Evolutionary conservation across 2,888 invertebrate species (phyloP).

Genomic region (Spodoptera picta): DNA sequence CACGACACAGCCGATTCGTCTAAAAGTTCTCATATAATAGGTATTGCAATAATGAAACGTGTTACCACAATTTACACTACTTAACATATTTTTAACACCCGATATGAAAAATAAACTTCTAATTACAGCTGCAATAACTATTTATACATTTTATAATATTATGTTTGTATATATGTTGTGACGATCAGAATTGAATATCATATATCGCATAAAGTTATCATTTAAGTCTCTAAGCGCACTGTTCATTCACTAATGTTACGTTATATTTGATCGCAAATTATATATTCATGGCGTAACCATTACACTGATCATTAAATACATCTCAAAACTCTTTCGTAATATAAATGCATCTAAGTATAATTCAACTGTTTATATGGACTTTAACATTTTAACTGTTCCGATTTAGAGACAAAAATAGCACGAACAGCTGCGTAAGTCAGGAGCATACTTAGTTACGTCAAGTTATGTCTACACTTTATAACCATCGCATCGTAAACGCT

Average conservation of each 20-base stretch:
- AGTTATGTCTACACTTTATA: slow-evolving; percentile 35
- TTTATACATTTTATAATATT: slow-evolving; percentile 87
- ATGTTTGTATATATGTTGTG: slow-evolving; percentile 76
- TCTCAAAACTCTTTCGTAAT: slow-evolving; percentile 65
- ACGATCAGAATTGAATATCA: slow-evolving; percentile 63
- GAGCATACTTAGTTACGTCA: slow-evolving; percentile 47
- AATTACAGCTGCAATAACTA: slow-evolving; percentile 89
- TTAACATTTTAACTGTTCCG: slow-evolving; percentile 75
- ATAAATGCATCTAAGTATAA: slow-evolving; percentile 78
- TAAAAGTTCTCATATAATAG: slow-evolving; percentile 71
- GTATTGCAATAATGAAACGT: slow-evolving; percentile 84
- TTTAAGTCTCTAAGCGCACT: slow-evolving; percentile 84
- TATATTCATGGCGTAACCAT: slow-evolving; percentile 67
- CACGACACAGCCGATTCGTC: slow-evolving; percentile 88
- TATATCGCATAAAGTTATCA: slow-evolving; percentile 74
- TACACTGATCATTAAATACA: slow-evolving; percentile 70
- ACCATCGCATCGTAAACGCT: slow-evolving; percentile 30
- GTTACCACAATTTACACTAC: slow-evolving; percentile 86
- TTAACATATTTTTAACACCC: slow-evolving; percentile 86
- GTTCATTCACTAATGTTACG: slow-evolving; percentile 71
- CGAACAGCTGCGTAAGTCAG: slow-evolving; percentile 70
- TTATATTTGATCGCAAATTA: slow-evolving; percentile 78
- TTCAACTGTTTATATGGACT: slow-evolving; percentile 76
- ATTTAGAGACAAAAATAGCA: slow-evolving; percentile 80
- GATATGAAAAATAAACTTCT: slow-evolving; percentile 89